These are phyloP conservation scores for Drosophila neotestacea DNA, from an alignment of 2,888 invertebrate genomes.

Conservation along the genomic window DNA sequence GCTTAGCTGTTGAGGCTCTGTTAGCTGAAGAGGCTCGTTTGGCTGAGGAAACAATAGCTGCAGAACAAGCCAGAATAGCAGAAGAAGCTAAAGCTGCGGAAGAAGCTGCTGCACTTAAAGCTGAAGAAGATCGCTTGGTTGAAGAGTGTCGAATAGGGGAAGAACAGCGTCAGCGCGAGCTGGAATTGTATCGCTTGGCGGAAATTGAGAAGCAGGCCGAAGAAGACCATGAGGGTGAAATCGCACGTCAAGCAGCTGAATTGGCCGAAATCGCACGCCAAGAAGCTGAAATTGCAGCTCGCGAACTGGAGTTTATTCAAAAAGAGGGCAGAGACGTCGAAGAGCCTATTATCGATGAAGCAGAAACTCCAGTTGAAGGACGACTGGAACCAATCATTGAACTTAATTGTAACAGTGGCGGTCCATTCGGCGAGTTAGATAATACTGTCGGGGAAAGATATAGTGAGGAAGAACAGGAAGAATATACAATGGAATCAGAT, in stretches of 20 bases:
- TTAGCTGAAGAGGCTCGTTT: conserved; percentile 85
- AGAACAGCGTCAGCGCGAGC: conserved; percentile 86
- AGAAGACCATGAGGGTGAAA: conserved; percentile 88
- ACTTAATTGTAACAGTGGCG: conserved; percentile 65
- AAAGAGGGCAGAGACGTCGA: conserved; percentile 69
- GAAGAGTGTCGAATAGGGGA: conserved; percentile 86
- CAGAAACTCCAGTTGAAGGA: conserved; percentile 83
- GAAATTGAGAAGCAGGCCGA: conserved; percentile 86
- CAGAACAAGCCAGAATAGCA: conserved; percentile 1
- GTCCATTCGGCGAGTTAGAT: conserved; percentile 44
- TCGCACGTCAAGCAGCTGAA: conserved; percentile 90
- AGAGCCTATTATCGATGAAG: conserved; percentile 85
- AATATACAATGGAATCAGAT: conserved; percentile 23
- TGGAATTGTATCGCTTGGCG: conserved; percentile 86
- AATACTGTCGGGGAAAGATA: conserved; percentile 58
- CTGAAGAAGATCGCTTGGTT: conserved; percentile 80
- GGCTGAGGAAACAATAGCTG: conserved; percentile 81
- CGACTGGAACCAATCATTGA: conserved; percentile 71
- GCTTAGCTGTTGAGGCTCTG: conserved; percentile 84
- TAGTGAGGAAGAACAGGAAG: conserved; percentile 70
- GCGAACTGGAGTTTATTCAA: conserved; percentile 86
- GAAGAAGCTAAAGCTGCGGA: conserved; percentile 29
- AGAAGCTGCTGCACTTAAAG: conserved; percentile 84
- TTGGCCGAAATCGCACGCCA: conserved; percentile 89
- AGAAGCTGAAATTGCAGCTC: conserved; percentile 88